These are phyloP conservation scores for Siniperca obscura DNA, from an alignment of 2,797 vertebrate genomes.

Conservation along the genomic window DNA sequence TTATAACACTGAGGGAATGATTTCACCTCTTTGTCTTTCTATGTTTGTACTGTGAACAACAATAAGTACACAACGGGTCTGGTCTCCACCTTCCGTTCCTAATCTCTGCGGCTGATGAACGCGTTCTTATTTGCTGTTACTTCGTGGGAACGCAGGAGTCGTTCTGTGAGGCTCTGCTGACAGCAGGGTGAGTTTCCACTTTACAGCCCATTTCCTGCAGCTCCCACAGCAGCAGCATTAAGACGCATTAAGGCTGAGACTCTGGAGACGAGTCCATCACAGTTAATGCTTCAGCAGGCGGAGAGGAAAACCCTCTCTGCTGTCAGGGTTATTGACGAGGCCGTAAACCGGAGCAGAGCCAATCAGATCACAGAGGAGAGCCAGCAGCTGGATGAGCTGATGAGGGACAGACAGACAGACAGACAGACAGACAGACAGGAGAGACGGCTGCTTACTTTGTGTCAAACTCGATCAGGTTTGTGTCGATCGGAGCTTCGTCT, in stretches of 20 bases:
- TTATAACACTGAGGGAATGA: too few relatives aligned
- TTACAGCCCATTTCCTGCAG: conserved; percentile 61
- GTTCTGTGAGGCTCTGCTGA: conserved; percentile 22
- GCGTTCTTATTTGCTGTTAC: neutral
- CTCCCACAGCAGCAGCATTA: conserved; percentile 54
- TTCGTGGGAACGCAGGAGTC: neutral
- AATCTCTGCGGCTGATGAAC: too few relatives aligned
- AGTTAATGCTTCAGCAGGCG: conserved; percentile 41
- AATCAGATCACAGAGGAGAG: conserved; percentile 30
- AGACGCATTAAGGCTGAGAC: conserved; percentile 57
- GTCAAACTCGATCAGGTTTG: conserved; percentile 96
- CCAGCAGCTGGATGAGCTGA: neutral
- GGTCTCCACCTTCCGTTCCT: too few relatives aligned
- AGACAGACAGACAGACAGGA: conserved; percentile 11
- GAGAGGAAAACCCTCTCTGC: conserved; percentile 46
- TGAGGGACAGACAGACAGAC: neutral
- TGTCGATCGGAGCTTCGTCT: conserved; percentile 92
- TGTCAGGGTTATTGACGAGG: conserved; percentile 25
- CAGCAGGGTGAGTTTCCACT: conserved; percentile 33
- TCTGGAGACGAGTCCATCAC: conserved; percentile 55
- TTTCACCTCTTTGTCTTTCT: too few relatives aligned
- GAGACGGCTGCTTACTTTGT: conserved; percentile 89
- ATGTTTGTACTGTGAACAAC: too few relatives aligned
- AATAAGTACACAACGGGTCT: too few relatives aligned
- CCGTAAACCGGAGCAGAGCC: conserved; percentile 9